Percentiles rank a stretch among this genome's conserved stretches.
phyloP scores from a whole-genome alignment of 2,797 vertebrate genomes.

The Schizopygopsis pylzovi region DNA sequence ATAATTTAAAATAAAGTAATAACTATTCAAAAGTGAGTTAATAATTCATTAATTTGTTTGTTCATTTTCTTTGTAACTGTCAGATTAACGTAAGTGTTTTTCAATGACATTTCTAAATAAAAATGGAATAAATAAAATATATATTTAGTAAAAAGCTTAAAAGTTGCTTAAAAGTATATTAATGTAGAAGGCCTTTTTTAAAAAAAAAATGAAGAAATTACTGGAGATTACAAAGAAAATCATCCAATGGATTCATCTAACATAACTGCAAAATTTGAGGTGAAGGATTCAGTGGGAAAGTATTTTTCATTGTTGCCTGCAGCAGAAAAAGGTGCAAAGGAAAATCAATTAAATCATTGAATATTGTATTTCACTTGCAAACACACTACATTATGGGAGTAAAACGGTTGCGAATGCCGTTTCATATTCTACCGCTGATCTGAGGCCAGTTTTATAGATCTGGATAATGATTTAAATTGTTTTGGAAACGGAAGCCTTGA shows the following conservation, averaged over 20 bases:
- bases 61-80: too few relatives aligned
- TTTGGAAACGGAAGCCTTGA: slow-evolving; percentile 12
- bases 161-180: not conserved
- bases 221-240: too few relatives aligned
- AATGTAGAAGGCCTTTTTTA: not conserved
- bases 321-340: not conserved
- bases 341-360: slow-evolving; percentile 4
- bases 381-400: not conserved
- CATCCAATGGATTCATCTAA: not conserved
- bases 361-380: not conserved
- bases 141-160: not conserved
- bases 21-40: too few relatives aligned
- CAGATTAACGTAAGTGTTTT: not conserved
- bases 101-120: not conserved
- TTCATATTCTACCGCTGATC: not conserved
- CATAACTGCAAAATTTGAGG: not conserved
- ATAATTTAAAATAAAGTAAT: too few relatives aligned
- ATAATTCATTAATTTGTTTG: too few relatives aligned
- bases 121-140: not conserved
- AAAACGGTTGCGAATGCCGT: not conserved
- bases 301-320: not conserved
- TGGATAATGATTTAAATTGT: not conserved
- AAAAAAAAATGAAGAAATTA: too few relatives aligned
- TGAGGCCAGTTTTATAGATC: slow-evolving; percentile 14
- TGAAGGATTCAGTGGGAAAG: not conserved